Evolutionary conservation across 2,888 invertebrate species (phyloP).

Genomic region (Perizoma flavofasciatum): DNA sequence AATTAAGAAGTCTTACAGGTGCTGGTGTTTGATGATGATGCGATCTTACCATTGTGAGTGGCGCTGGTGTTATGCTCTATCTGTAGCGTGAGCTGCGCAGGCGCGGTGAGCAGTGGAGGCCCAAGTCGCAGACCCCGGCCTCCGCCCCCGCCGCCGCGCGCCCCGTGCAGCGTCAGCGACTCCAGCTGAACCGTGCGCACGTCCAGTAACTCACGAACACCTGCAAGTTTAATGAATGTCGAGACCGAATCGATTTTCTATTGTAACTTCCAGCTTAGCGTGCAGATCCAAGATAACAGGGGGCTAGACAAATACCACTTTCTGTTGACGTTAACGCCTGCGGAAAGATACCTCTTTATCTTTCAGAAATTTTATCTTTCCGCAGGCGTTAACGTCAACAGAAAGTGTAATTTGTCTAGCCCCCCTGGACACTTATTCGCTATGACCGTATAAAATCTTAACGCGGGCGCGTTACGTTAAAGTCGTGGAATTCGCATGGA

Average conservation of each 20-base stretch:
- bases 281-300: too few relatives aligned
- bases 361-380: too few relatives aligned
- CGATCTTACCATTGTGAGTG: slow-evolving; percentile 71
- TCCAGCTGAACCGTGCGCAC: slow-evolving; percentile 88
- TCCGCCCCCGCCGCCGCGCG: slow-evolving; percentile 72
- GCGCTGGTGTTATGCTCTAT: slow-evolving; percentile 92
- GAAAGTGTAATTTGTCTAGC: too few relatives aligned
- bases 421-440: too few relatives aligned
- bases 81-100: slow-evolving; percentile 90
- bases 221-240: slow-evolving; percentile 26
- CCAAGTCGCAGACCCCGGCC: slow-evolving; percentile 83
- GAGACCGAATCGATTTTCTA: neutral
- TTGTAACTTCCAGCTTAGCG: too few relatives aligned
- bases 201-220: slow-evolving; percentile 85
- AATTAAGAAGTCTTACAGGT: neutral
- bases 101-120: slow-evolving; percentile 90
- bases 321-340: too few relatives aligned
- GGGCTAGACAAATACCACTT: too few relatives aligned
- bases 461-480: too few relatives aligned
- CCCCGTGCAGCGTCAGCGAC: slow-evolving; percentile 90
- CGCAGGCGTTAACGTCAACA: too few relatives aligned
- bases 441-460: too few relatives aligned
- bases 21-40: neutral
- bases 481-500: too few relatives aligned
- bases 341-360: too few relatives aligned